Evolutionary conservation across 2,888 invertebrate genomes (phyloP).

Genomic region (Andricus curvator): DNA sequence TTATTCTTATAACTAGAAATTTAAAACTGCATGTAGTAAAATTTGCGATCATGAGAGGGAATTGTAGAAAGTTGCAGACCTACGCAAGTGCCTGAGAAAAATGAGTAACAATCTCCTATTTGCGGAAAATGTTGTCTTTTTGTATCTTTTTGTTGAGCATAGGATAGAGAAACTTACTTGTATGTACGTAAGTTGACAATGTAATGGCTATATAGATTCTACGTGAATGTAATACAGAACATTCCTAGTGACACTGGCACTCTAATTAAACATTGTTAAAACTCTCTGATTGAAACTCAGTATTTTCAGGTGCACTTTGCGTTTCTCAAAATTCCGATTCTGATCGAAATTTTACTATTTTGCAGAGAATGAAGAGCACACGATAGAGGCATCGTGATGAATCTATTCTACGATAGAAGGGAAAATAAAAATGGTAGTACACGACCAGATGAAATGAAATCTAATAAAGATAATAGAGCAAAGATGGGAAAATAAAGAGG

Average conservation of each 20-base stretch:
- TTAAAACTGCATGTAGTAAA: neutral
- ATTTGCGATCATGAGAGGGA: neutral
- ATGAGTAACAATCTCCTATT: neutral
- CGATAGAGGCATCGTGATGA: conserved; percentile 35
- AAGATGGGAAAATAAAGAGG: neutral
- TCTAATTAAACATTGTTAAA: neutral
- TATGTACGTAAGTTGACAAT: conserved; percentile 8
- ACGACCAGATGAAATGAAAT: conserved; percentile 20
- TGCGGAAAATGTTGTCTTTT: neutral
- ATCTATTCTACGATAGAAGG: conserved; percentile 25
- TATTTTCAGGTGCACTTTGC: conserved; percentile 1
- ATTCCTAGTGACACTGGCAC: conserved; percentile 40
- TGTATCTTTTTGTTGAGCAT: neutral
- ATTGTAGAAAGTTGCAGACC: neutral
- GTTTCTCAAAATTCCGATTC: conserved; percentile 13
- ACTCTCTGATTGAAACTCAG: conserved; percentile 6
- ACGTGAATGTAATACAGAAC: conserved; percentile 31
- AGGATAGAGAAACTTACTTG: neutral
- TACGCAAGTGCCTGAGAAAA: neutral
- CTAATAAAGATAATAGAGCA: neutral
- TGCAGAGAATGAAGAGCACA: conserved; percentile 23
- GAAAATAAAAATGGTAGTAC: conserved; percentile 37
- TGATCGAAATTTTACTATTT: neutral
- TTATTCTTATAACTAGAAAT: conserved; percentile 7
- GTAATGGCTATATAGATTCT: conserved; percentile 16